A percentile compares a stretch with the other conserved stretches of the same genome.
Evolutionary conservation across 1,140 invertebrate species (phyloP).

Genomic region (Pachyrhynchus sulphureomaculatus): DNA sequence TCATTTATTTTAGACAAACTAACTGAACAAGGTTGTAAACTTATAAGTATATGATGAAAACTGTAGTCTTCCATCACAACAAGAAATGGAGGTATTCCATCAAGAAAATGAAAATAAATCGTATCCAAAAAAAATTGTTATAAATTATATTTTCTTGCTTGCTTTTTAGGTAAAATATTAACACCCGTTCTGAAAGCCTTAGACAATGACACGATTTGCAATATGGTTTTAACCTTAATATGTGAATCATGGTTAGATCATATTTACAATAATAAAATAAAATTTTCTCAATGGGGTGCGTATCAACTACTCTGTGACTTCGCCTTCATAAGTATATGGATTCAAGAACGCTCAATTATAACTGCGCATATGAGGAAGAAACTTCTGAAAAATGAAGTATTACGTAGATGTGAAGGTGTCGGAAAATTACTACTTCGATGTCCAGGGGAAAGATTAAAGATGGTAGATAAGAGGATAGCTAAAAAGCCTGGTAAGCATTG

Average conservation of each 20-base stretch:
- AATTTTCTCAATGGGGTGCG: slow-evolving; percentile 67
- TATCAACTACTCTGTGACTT: slow-evolving; percentile 74
- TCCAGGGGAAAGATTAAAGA: slow-evolving; percentile 71
- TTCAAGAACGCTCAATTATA: slow-evolving; percentile 59
- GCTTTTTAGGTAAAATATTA: slow-evolving; percentile 69
- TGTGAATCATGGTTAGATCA: slow-evolving; percentile 84
- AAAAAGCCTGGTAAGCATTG: slow-evolving; percentile 11
- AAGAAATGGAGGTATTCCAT: no score
- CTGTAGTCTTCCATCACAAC: no score
- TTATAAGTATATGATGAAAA: no score
- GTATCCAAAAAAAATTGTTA: no score
- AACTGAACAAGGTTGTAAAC: no score
- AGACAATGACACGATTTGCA: slow-evolving; percentile 68
- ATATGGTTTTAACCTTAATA: slow-evolving; percentile 75
- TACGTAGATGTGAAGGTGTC: slow-evolving; percentile 77
- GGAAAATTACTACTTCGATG: slow-evolving; percentile 71
- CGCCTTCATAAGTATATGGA: slow-evolving; percentile 71
- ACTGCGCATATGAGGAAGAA: slow-evolving; percentile 61
- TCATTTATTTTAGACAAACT: no score
- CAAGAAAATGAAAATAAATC: no score
- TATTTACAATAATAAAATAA: slow-evolving; percentile 76
- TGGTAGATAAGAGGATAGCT: slow-evolving; percentile 56
- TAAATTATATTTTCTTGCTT: no score
- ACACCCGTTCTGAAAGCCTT: slow-evolving; percentile 72
- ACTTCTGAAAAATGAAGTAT: slow-evolving; percentile 72